Evolutionary conservation across 1,140 invertebrate genomes (phyloP).

Genomic region (Papilio polytes): DNA sequence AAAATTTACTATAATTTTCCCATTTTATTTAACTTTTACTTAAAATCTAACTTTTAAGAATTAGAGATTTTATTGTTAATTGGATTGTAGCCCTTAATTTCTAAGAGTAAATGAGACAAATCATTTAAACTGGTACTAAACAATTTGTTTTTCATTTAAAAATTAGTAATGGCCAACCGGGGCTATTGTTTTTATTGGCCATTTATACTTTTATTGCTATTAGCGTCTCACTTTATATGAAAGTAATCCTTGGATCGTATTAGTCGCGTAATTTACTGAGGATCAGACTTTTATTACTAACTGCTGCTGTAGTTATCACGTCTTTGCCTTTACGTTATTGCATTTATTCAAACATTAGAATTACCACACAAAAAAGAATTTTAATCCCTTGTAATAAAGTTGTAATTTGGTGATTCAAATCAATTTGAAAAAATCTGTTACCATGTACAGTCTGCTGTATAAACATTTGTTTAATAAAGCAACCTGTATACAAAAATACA

Average conservation of each 20-base stretch:
- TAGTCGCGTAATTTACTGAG: conserved; percentile 36
- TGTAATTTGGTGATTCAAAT: no score
- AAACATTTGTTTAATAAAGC: no score
- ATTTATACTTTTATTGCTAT: conserved; percentile 36
- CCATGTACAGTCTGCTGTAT: no score
- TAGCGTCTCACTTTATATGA: conserved; percentile 34
- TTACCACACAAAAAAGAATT: not conserved
- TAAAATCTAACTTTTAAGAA: no score
- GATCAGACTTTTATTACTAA: conserved; percentile 30
- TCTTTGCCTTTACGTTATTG: conserved; percentile 27
- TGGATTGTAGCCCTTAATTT: no score
- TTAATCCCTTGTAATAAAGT: not conserved
- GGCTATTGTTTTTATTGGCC: conserved; percentile 33
- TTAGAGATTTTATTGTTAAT: no score
- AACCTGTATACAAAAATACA: no score
- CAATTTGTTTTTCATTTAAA: not conserved
- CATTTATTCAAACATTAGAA: not conserved
- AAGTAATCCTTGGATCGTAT: conserved; percentile 38
- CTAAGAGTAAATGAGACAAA: not conserved
- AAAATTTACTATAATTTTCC: no score
- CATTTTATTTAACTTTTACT: no score
- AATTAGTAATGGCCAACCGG: not conserved
- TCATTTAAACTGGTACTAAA: not conserved
- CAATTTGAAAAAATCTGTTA: not conserved
- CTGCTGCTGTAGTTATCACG: conserved; percentile 35